Percentiles rank a stretch among this genome's conserved stretches.
phyloP scores from a whole-genome alignment of 2,888 invertebrate genomes.

The Notocelia uddmanniana region DNA sequence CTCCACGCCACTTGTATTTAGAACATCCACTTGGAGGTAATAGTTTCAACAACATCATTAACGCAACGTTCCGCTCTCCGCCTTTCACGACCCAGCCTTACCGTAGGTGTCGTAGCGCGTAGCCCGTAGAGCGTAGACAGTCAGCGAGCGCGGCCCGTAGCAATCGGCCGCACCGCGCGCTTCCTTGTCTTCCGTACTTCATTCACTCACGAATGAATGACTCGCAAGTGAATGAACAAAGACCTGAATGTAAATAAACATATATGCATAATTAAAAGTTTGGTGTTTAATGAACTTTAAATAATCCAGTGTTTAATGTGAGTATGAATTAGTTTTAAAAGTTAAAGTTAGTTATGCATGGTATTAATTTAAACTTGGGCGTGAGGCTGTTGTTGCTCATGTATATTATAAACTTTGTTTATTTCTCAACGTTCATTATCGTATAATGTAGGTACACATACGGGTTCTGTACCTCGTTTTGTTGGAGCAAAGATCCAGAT shows the following conservation, averaged over 20 bases:
- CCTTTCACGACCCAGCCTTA: constrained; percentile 43
- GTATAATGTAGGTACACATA: too few relatives aligned
- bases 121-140: constrained; percentile 64
- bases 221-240: constrained; percentile 37
- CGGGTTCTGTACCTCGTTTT: neutral
- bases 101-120: constrained; percentile 65
- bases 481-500: neutral
- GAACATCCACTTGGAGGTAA: neutral
- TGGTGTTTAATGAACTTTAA: constrained; percentile 33
- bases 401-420: constrained; percentile 27
- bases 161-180: constrained; percentile 70
- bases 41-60: neutral
- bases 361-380: constrained; percentile 40
- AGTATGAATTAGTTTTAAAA: constrained; percentile 43
- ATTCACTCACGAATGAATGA: constrained; percentile 40
- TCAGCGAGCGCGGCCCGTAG: constrained; percentile 73
- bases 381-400: constrained; percentile 12
- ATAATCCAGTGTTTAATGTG: constrained; percentile 39
- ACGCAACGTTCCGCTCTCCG: constrained; percentile 35
- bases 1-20: neutral
- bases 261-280: constrained; percentile 28
- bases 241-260: constrained; percentile 29
- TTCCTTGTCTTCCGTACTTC: constrained; percentile 53
- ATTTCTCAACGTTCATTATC: constrained; percentile 15
- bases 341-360: constrained; percentile 38